Evolutionary conservation across 2,113 vertebrate genomes (phyloP), one percentile per base, ranked within the genome.

Genomic region (Misgurnus mizolepis): DNA sequence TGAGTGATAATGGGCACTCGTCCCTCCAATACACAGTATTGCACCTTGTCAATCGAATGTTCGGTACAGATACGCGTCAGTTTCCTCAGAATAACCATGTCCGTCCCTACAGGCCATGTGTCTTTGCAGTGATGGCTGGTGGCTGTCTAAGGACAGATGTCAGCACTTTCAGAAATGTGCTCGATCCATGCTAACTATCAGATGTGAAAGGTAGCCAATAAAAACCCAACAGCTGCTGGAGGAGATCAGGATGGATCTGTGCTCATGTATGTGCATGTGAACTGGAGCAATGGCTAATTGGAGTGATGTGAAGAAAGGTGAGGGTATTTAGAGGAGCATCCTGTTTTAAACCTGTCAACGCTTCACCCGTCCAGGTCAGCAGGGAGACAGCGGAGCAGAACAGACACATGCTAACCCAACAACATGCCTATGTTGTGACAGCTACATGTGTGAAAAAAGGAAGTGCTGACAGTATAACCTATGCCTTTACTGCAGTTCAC

Each of bases 41-140:
- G 39, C 70, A 56, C 41, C 27, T 47, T 68, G 76, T 83, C 82
- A 83, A 75, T 79, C 70, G 68, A 55, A 40, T 1, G 3, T 4
- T 64, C 61, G 1, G 76, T 14, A 34, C 27, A 34, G 27, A 5
- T 60, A 18, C 14, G 34, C 49, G 55, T 49, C 14, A 18, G 4
- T 53, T 55, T 74, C 60, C 77, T 69, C 49, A 64, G n/a, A 74
- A 83, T 83, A 74, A 62, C 43, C 6, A 10, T 39, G 6, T 75
- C 43, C 6, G 34, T 66, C 75, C 27, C 47, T 41, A 55, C 12
- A 76, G 74, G 43, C 43, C 1, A 43, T 40, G 18, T 55, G 62
- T 41, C 75, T 53, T 12, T 4, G 27, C 9, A 14, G 8, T 27
- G 11, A 8, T 66, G 75, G 27, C 27, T 55, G 62, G 62, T 66